Evolutionary conservation across 2,113 vertebrate species (phyloP), one percentile per base, ranked within the genome.

Genomic region (Gallinago jamesoni): DNA sequence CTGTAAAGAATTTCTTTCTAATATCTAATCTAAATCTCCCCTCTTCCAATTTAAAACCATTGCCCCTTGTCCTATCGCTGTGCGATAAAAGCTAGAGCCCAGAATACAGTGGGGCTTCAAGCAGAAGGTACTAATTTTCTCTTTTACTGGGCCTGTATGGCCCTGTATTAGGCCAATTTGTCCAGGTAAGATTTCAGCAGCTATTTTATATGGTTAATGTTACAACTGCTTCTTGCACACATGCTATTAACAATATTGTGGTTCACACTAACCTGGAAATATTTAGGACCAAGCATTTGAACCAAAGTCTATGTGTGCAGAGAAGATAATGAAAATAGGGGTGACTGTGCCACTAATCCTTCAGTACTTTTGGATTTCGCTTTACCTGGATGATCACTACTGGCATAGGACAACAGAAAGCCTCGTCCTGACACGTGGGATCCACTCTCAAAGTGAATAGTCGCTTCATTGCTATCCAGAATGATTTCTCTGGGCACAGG

Each of bases 391-490:
- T 98, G 98, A 94, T 98, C 98, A 33, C 98, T 98, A 14, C 98
- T 98, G 72, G 98, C 97, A 68, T 98, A 99, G 63, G 98, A 98
- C 48, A 99, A 96, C 83, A 98, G 97, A 95, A 99, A 99, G 12
- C 99, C 99, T 77, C 98, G 97, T 67, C 98, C 98, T 10, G 99
- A 98, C 64, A 98, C 92, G 5, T 99, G 98, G 28, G 96, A 97
- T 68, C 98, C 97, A 72, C 98, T 98, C 75, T 97, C 95, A 96
- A 99, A 99, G 76, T 93, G 98, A 93, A 99, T 92, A 17, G 97
- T 98, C 3, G 98, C 98, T 95, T 98, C 98, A 12, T 95, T 99
- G 56, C 98, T 97, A 41, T 98, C 97, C 64, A 98, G 94, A 86
- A 97, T 95, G 28, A 99, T 96, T 92, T 98, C 98, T 91, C 62